Conservation (phyloP, 2,888 invertebrate species). For the Sphaerophoria rueppellii region DNA sequence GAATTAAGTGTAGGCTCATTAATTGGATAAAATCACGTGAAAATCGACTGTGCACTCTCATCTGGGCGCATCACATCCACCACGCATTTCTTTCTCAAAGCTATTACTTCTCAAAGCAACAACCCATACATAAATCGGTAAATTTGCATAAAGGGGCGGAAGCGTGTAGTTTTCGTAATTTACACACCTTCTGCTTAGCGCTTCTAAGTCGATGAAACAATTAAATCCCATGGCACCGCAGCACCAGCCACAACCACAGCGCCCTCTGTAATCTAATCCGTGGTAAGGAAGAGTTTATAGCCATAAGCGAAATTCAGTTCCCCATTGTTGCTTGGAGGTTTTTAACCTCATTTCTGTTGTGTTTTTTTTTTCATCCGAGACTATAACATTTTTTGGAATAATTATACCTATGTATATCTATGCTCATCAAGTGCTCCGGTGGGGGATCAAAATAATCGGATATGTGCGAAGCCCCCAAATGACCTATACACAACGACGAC, state of each 20-base stretch:
- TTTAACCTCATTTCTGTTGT: slow-evolving; percentile 60
- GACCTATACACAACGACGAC: not conserved
- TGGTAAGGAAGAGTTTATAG: slow-evolving; percentile 49
- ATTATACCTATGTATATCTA: slow-evolving; percentile 4
- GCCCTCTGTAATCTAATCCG: slow-evolving; percentile 16
- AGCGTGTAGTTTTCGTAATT: slow-evolving; percentile 28
- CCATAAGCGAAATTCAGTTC: slow-evolving; percentile 36
- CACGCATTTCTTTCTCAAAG: no score
- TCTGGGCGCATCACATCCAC: no score
- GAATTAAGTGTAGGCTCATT: no score
- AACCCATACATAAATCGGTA: no score
- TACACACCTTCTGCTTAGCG: slow-evolving; percentile 15
- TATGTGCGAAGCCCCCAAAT: slow-evolving; percentile 39
- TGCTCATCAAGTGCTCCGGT: slow-evolving; percentile 1
- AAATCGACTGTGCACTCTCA: no score
- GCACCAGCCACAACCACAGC: not conserved
- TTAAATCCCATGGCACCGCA: slow-evolving; percentile 8
- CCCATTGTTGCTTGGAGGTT: slow-evolving; percentile 51
- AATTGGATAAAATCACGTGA: no score
- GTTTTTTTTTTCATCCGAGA: slow-evolving; percentile 43
- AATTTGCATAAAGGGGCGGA: no score
- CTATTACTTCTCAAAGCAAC: no score
- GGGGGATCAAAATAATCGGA: slow-evolving; percentile 35
- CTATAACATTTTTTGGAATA: slow-evolving; percentile 60
- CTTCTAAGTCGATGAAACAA: slow-evolving; percentile 15